phyloP scores from a whole-genome alignment of 2,888 invertebrate genomes.

The Drosophila affinis region DNA sequence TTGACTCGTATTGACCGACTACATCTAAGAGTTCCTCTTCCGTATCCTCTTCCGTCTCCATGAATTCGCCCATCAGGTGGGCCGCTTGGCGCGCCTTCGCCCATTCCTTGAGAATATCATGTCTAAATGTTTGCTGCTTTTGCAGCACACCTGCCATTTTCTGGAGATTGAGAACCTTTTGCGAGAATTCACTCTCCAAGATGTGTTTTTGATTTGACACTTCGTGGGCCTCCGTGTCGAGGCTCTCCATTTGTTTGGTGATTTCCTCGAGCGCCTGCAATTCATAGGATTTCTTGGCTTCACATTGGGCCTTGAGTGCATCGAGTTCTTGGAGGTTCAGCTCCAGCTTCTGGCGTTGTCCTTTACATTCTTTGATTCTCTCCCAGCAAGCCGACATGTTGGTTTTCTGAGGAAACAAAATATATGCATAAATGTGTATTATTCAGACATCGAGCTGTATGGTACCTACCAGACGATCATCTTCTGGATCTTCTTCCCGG shows the following conservation, averaged over 20 bases:
- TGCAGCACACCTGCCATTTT: slow-evolving; percentile 46
- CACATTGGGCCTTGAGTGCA: slow-evolving; percentile 45
- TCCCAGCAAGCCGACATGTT: slow-evolving; percentile 18
- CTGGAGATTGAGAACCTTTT: slow-evolving; percentile 42
- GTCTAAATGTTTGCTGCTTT: slow-evolving; percentile 26
- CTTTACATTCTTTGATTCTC: slow-evolving; percentile 78
- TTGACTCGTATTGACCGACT: slow-evolving; percentile 77
- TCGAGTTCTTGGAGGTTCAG: slow-evolving; percentile 79
- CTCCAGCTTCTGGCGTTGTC: slow-evolving; percentile 76
- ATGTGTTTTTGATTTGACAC: slow-evolving; percentile 57
- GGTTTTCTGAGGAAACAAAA: slow-evolving; percentile 33
- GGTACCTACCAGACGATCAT: slow-evolving; percentile 76
- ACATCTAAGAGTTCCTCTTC: slow-evolving; percentile 83
- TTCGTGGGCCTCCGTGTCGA: slow-evolving; percentile 54
- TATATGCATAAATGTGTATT: not conserved
- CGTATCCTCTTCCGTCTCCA: slow-evolving; percentile 71
- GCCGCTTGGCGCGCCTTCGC: slow-evolving; percentile 46
- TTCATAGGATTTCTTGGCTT: slow-evolving; percentile 43
- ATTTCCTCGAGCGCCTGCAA: slow-evolving; percentile 79
- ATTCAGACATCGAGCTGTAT: too few relatives aligned
- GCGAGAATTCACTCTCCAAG: slow-evolving; percentile 53
- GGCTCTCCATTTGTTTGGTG: slow-evolving; percentile 82
- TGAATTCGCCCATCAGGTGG: slow-evolving; percentile 78
- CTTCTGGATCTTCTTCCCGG: slow-evolving; percentile 77
- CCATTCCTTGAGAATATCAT: slow-evolving; percentile 36